phyloP scores from a whole-genome alignment of 2,113 vertebrate species.

The Silurus glanis region DNA sequence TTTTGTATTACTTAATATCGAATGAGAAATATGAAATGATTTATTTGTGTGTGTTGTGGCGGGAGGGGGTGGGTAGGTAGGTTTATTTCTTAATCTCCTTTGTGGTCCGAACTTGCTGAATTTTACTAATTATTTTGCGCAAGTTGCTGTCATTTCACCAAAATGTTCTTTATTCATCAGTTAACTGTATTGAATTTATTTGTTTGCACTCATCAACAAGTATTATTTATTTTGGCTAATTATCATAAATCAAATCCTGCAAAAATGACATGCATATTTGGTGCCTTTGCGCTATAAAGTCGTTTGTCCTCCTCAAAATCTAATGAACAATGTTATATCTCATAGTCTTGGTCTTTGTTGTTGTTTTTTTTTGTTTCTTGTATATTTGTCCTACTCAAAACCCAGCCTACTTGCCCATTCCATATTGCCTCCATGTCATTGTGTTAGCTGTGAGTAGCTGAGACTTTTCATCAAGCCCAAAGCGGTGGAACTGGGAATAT shows the following conservation, averaged over 20 bases:
- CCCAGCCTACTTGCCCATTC: background rate
- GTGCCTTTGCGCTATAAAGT: background rate
- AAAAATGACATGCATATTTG: background rate
- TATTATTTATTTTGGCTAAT: background rate
- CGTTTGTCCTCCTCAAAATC: background rate
- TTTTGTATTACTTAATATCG: background rate
- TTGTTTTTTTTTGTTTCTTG: background rate
- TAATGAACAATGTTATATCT: background rate
- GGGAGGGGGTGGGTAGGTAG: background rate
- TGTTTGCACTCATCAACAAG: background rate
- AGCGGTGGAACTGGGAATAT: slow-evolving; percentile 51
- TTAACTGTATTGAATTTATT: background rate
- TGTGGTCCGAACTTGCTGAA: background rate
- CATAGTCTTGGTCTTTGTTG: background rate
- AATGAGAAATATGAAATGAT: background rate
- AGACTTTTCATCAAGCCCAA: slow-evolving; percentile 44
- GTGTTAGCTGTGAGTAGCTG: slow-evolving; percentile 27
- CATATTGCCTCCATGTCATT: slow-evolving; percentile 20
- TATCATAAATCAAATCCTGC: background rate
- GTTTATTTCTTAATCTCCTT: background rate
- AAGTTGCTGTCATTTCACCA: background rate
- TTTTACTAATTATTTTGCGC: background rate
- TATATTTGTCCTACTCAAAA: background rate
- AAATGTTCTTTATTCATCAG: background rate
- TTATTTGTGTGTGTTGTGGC: background rate